Percentiles rank a stretch among this genome's conserved stretches.
Conservation (phyloP, 2,888 invertebrate genomes). For the Enchytraeus crypticus region DNA sequence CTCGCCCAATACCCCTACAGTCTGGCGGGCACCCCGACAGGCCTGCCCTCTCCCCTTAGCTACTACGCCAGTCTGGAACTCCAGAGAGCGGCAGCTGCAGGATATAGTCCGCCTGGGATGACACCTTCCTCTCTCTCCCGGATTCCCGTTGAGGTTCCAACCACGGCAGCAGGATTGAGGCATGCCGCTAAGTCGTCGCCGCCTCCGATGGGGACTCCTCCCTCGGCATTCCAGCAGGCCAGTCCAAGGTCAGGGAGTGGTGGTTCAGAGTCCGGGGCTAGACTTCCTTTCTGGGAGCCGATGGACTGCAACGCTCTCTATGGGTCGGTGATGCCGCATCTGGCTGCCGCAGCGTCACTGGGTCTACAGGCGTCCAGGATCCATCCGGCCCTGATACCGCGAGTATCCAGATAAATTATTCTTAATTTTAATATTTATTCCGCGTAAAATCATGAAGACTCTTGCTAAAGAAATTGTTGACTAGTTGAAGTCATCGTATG, state of each 20-base stretch:
- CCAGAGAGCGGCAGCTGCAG: background rate
- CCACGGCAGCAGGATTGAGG: background rate
- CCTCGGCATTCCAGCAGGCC: background rate
- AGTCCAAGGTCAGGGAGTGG: background rate
- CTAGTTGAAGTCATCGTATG: no score
- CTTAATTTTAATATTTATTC: no score
- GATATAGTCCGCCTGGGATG: constrained; percentile 12
- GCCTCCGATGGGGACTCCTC: background rate
- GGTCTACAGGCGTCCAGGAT: background rate
- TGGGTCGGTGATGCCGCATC: background rate
- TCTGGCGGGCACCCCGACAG: background rate
- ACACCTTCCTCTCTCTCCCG: background rate
- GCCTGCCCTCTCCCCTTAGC: background rate
- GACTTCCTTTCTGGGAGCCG: background rate
- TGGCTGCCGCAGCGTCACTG: background rate
- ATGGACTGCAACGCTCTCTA: background rate
- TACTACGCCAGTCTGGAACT: background rate
- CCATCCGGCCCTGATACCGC: background rate
- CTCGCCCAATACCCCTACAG: background rate
- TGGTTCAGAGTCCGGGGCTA: background rate
- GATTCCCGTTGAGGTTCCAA: no score
- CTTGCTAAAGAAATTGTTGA: no score
- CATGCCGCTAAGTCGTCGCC: background rate
- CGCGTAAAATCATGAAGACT: no score
- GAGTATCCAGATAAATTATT: background rate